phyloP scores from a whole-genome alignment of 2,888 invertebrate genomes.

The Cryptus armator region DNA sequence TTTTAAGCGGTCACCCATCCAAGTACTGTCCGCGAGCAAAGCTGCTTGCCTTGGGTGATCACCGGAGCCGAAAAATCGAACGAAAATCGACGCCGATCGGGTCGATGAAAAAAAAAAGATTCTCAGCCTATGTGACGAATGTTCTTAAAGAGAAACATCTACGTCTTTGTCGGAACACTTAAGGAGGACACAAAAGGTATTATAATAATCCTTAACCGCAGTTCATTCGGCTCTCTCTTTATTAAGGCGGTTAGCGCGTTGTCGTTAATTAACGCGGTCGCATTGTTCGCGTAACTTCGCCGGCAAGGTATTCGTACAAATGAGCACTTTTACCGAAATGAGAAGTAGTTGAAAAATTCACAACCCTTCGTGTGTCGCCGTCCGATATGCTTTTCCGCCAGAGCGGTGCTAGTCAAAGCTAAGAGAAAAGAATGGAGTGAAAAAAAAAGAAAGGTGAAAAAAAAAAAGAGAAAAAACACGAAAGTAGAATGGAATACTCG shows the following conservation, averaged over 20 bases:
- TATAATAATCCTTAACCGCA: too few species aligned
- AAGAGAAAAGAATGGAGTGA: not conserved
- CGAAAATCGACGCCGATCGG: too few species aligned
- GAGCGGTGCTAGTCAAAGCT: slow-evolving; percentile 6
- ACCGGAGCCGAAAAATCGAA: too few species aligned
- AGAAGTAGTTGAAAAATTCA: not conserved
- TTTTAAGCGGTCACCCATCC: too few species aligned
- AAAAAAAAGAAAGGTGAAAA: not conserved
- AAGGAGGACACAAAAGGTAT: too few species aligned
- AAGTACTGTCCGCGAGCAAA: too few species aligned
- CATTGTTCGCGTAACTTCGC: not conserved
- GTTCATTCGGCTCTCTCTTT: not conserved
- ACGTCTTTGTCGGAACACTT: too few species aligned
- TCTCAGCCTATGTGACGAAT: too few species aligned
- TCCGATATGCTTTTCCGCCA: not conserved
- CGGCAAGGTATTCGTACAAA: not conserved
- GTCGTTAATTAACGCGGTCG: too few species aligned
- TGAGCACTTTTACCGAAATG: not conserved
- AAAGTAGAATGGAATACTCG: slow-evolving; percentile 17
- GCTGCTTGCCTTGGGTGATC: too few species aligned
- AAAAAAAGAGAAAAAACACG: slow-evolving; percentile 14
- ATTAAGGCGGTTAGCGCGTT: not conserved
- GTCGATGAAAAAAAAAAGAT: too few species aligned
- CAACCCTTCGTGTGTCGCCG: not conserved
- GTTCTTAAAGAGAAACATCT: too few species aligned